Evolutionary conservation across 2,113 vertebrate species (phyloP), one percentile per base, ranked within the genome.

Genomic region (Oncorhynchus keta): DNA sequence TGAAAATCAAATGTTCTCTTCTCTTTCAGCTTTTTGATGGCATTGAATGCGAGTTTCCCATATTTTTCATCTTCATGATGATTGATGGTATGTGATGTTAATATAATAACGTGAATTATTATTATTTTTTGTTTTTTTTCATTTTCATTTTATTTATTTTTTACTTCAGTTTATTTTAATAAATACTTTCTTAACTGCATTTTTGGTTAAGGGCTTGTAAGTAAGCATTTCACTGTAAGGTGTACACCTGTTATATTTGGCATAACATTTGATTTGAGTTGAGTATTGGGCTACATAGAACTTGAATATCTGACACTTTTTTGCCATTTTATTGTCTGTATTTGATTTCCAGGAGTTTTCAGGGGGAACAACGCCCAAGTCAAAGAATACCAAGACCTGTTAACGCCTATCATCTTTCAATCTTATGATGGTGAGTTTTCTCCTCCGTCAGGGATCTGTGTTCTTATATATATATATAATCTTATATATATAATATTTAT

Each of bases 61-160:
- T 99, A 72, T 99, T 99, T 91, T 99, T 97, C 86, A 95, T 99
- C 93, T 97, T 96, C 89, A 97, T 99, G 97, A 97, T 99, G 91
- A 99, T 99, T 82, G 97, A 99, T 84, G 98, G 98, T 99, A 92
- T 69, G 16, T 16, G 3, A 64, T 73, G 30, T 66, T 48, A 45
- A 72, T n/a, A 30, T 13, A 35, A 35, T 35, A 35, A 6, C 32
- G 32, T 35, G 6, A 35, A n/a, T n/a, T n/a, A n/a, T n/a, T n/a
- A n/a, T n/a, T 35, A 7, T 13, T 5, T 55, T 55, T 3, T 18
- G 3, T 55, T 3, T 55, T 18, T 5, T 55, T 18, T 7, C 1
- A 55, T 55, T 55, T 55, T 14, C 4, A 55, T 35, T 35, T 35
- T 6, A 55, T 55, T 12, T 1, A 0, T 35, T 35, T 35, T 7